Conservation (phyloP, 2,113 vertebrate species). For the Anolis sagrei region DNA sequence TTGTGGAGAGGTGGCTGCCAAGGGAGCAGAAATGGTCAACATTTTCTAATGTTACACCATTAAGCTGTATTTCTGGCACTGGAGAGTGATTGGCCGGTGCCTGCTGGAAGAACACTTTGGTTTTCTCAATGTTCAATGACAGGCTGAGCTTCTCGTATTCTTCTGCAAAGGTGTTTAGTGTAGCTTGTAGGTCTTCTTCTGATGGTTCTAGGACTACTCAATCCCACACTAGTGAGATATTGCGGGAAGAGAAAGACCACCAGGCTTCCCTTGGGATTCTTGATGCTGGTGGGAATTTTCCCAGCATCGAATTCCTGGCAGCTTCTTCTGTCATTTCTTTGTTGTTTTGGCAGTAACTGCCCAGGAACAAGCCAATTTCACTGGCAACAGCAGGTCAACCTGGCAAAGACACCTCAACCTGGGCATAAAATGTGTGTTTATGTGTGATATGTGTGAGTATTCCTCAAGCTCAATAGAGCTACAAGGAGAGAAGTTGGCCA, state of each 20-base stretch:
- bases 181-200: no score
- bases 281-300: slow-evolving; percentile 38
- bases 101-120: no score
- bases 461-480: slow-evolving; percentile 19
- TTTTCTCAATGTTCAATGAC: no score
- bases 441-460: slow-evolving; percentile 50
- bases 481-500: background rate
- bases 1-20: no score
- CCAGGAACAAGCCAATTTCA: slow-evolving; percentile 55
- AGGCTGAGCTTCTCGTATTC: no score
- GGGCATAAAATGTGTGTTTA: slow-evolving; percentile 52
- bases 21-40: no score
- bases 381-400: slow-evolving; percentile 57
- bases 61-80: no score
- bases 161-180: no score
- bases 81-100: no score
- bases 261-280: background rate
- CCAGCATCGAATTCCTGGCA: slow-evolving; percentile 23
- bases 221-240: background rate
- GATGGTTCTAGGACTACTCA: no score
- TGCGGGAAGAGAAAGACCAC: accelerated
- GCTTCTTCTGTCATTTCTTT: slow-evolving; percentile 38
- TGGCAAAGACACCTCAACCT: slow-evolving; percentile 55
- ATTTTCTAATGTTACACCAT: no score
- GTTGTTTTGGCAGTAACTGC: slow-evolving; percentile 59